These are phyloP conservation scores for Eptatretus atami DNA, from an alignment of 2,797 vertebrate genomes.

Conservation along the genomic window DNA sequence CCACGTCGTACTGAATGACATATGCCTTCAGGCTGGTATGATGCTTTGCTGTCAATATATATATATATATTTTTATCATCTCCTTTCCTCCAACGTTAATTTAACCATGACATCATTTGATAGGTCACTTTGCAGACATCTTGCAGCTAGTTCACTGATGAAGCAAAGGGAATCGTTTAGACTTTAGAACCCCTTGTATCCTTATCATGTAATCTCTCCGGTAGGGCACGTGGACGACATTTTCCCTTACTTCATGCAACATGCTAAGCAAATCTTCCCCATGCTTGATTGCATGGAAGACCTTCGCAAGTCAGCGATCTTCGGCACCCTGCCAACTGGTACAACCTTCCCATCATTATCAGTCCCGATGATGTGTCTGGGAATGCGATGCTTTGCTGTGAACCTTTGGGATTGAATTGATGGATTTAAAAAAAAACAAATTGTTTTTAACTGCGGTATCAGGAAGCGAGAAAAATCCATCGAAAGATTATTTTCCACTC, in stretches of 20 bases:
- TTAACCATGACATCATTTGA: too few species aligned
- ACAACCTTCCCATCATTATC: conserved; percentile 10
- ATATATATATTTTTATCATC: background rate
- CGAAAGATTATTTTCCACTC: conserved; percentile 77
- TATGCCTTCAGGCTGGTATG: conserved; percentile 55
- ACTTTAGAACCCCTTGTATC: too few species aligned
- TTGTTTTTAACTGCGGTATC: conserved; percentile 25
- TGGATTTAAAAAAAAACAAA: too few species aligned
- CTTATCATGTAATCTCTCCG: conserved; percentile 8
- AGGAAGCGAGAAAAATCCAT: conserved; percentile 55
- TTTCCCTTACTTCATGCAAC: conserved; percentile 71
- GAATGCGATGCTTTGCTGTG: too few species aligned
- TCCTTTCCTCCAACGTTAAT: too few species aligned
- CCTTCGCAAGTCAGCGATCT: conserved; percentile 77
- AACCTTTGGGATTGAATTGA: too few species aligned
- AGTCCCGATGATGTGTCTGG: background rate
- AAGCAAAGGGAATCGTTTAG: too few species aligned
- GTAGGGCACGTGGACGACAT: conserved; percentile 65
- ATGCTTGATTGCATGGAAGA: conserved; percentile 95
- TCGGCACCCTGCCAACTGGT: conserved; percentile 71
- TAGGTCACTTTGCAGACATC: too few species aligned
- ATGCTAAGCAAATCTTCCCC: conserved; percentile 69
- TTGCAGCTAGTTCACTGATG: too few species aligned
- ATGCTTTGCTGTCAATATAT: conserved; percentile 7
- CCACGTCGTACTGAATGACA: conserved; percentile 73